These are phyloP conservation scores for Ochropleura plecta DNA, from an alignment of 2,888 invertebrate genomes.

Conservation along the genomic window DNA sequence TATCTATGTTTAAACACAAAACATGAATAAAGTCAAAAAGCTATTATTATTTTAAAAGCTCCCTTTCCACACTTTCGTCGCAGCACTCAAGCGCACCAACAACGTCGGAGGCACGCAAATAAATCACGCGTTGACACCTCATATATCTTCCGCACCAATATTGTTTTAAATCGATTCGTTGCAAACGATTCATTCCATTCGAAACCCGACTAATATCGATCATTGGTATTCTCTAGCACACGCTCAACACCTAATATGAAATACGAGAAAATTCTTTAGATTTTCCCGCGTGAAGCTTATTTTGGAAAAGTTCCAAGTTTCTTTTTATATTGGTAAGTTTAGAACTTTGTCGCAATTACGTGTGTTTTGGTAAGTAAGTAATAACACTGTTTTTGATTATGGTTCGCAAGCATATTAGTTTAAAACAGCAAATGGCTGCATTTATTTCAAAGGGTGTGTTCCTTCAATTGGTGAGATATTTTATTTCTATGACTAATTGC, in stretches of 20 bases:
- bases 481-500: constrained; percentile 27
- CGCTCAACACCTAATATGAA: constrained; percentile 68
- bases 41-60: not conserved
- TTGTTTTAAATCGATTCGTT: constrained; percentile 75
- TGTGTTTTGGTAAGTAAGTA: constrained; percentile 16
- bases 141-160: constrained; percentile 82
- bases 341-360: constrained; percentile 44
- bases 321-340: constrained; percentile 9
- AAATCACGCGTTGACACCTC: constrained; percentile 85
- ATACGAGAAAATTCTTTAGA: constrained; percentile 59
- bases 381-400: constrained; percentile 34
- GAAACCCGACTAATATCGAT: constrained; percentile 71
- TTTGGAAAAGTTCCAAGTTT: constrained; percentile 54
- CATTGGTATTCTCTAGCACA: constrained; percentile 68
- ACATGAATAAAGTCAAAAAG: not conserved
- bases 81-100: constrained; percentile 48
- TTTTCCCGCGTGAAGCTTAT: constrained; percentile 44
- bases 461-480: not conserved
- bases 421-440: constrained; percentile 14
- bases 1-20: not conserved
- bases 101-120: constrained; percentile 73
- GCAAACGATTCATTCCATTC: constrained; percentile 69
- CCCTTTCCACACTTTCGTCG: constrained; percentile 48
- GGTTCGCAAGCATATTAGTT: constrained; percentile 5
- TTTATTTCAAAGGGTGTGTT: constrained; percentile 24